Evolutionary conservation across 1,140 invertebrate species (phyloP).

Genomic region (Drosophila bifasciata): DNA sequence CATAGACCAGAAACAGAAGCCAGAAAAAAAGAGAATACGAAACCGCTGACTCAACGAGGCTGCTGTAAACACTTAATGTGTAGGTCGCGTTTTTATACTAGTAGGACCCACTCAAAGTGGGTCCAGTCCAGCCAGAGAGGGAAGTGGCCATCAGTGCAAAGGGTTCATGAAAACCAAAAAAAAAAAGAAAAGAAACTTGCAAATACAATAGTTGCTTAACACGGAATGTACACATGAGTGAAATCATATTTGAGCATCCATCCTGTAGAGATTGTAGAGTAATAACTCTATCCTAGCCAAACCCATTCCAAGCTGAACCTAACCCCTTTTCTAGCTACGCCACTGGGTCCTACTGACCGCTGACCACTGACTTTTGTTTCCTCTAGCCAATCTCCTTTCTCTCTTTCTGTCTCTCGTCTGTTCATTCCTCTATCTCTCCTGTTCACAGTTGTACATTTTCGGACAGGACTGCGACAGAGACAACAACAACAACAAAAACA

Average conservation of each 20-base stretch:
- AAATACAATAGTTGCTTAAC: no score
- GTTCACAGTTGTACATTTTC: slow-evolving; percentile 51
- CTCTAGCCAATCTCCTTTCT: neutral
- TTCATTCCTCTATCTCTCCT: neutral
- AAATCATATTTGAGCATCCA: no score
- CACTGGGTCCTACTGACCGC: slow-evolving; percentile 4
- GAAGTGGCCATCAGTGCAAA: neutral
- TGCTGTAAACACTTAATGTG: slow-evolving; percentile 55
- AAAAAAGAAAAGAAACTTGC: neutral
- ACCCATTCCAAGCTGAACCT: no score
- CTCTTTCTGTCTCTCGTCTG: slow-evolving; percentile 2
- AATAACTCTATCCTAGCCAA: no score
- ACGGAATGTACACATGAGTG: no score
- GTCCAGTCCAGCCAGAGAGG: neutral
- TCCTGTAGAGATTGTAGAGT: no score
- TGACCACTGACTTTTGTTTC: no score
- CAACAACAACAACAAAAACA: slow-evolving; percentile 25
- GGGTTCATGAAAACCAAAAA: neutral
- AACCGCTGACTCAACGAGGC: slow-evolving; percentile 54
- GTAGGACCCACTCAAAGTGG: slow-evolving; percentile 1
- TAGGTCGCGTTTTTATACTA: slow-evolving; percentile 37
- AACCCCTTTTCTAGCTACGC: neutral
- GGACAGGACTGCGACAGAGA: slow-evolving; percentile 42
- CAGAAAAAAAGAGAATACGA: slow-evolving; percentile 34
- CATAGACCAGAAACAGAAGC: slow-evolving; percentile 1